Evolutionary conservation across 2,113 vertebrate species (phyloP).

Genomic region (sheep (Ovis aries)): DNA sequence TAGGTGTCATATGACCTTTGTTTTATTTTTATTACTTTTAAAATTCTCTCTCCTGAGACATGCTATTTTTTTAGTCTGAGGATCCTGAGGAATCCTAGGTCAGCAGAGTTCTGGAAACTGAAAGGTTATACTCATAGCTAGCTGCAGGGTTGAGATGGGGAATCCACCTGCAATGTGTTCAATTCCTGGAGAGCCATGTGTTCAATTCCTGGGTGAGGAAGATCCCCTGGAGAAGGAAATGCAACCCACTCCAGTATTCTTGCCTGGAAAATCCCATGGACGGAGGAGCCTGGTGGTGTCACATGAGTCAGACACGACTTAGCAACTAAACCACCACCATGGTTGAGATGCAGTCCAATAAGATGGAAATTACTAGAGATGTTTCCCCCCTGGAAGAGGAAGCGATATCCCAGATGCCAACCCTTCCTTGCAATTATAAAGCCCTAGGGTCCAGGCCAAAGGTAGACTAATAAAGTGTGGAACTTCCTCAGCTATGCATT

Average conservation of each 20-base stretch:
- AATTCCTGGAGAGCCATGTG: background rate
- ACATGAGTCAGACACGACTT: background rate
- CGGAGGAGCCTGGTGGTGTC: background rate
- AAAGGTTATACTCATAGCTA: background rate
- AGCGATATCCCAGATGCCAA: background rate
- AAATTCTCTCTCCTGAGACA: background rate
- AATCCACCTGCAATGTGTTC: background rate
- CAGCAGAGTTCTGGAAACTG: background rate
- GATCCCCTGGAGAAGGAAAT: background rate
- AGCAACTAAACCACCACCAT: background rate
- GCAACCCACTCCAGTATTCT: background rate
- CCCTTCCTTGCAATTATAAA: background rate
- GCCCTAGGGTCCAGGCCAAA: background rate
- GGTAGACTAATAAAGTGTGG: background rate
- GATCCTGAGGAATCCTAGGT: background rate
- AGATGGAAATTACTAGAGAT: background rate
- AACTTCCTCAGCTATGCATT: background rate
- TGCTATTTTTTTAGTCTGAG: background rate
- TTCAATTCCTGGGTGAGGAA: background rate
- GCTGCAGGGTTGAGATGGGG: background rate
- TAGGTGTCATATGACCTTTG: background rate
- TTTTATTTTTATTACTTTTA: background rate
- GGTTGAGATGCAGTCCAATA: background rate
- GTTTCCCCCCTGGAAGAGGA: background rate
- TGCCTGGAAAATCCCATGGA: background rate